Conservation (phyloP, 2,888 invertebrate species). For the Eurytoma adleriae region DNA sequence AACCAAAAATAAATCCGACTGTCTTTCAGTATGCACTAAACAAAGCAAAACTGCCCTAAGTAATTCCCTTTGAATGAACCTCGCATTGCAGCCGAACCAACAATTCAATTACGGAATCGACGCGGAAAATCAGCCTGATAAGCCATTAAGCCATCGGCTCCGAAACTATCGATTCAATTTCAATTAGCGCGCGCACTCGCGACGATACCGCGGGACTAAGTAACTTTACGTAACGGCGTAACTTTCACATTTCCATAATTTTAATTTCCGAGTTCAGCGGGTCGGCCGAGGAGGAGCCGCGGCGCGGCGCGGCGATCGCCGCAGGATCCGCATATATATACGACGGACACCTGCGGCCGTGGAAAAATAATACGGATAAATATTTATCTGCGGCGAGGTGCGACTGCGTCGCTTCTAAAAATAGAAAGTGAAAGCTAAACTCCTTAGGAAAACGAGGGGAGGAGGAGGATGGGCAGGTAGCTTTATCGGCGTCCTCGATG, state of each 20-base stretch:
- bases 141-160: too few relatives aligned
- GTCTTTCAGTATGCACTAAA: too few relatives aligned
- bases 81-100: too few relatives aligned
- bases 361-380: conserved; percentile 38
- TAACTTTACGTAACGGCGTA: background rate
- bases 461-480: background rate
- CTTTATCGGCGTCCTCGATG: background rate
- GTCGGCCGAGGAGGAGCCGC: background rate
- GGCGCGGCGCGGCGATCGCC: too few relatives aligned
- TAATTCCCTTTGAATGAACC: too few relatives aligned
- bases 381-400: conserved; percentile 17
- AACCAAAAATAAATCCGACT: too few relatives aligned
- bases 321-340: background rate
- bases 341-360: background rate
- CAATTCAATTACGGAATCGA: too few relatives aligned
- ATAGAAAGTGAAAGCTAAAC: conserved; percentile 47
- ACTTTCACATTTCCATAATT: background rate
- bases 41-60: too few relatives aligned
- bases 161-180: too few relatives aligned
- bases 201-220: background rate
- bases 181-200: too few relatives aligned
- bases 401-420: conserved; percentile 24
- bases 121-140: too few relatives aligned
- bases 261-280: background rate
- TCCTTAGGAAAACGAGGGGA: background rate